Conservation (phyloP, 2,888 invertebrate species). For the Conistra vaccinii region DNA sequence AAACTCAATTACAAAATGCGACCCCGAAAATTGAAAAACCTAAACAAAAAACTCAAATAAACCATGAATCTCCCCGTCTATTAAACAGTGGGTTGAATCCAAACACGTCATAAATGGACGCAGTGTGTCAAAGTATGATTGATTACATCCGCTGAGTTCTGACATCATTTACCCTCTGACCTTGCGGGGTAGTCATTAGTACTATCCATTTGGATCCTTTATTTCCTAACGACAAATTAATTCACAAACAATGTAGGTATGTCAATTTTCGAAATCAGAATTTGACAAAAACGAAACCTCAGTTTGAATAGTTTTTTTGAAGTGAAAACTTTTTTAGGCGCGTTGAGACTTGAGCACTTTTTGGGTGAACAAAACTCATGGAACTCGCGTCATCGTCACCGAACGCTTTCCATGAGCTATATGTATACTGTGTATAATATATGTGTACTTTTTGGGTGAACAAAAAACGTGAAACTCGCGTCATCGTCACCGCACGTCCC, state of each 20-base stretch:
- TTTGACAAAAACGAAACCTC: not conserved
- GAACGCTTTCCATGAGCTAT: no score
- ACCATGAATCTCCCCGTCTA: not conserved
- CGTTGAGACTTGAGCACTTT: no score
- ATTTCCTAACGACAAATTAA: not conserved
- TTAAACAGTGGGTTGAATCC: not conserved
- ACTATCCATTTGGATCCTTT: not conserved
- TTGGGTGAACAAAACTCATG: no score
- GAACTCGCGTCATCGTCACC: no score
- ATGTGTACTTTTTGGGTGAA: no score
- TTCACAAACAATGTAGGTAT: no score
- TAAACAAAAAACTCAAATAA: not conserved
- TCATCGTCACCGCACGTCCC: no score
- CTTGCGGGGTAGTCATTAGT: conserved; percentile 18
- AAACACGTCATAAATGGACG: no score
- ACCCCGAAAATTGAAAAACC: not conserved
- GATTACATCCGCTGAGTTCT: conserved; percentile 18
- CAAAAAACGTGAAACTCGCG: no score
- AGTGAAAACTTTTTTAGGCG: no score
- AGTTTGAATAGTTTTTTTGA: not conserved
- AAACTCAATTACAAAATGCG: not conserved
- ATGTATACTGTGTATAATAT: no score
- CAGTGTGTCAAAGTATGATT: conserved; percentile 45
- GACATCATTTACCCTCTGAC: conserved; percentile 11
- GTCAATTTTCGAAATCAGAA: not conserved